These are phyloP conservation scores for Dendrolimus punctatus DNA, from an alignment of 1,140 invertebrate genomes.

Conservation along the genomic window DNA sequence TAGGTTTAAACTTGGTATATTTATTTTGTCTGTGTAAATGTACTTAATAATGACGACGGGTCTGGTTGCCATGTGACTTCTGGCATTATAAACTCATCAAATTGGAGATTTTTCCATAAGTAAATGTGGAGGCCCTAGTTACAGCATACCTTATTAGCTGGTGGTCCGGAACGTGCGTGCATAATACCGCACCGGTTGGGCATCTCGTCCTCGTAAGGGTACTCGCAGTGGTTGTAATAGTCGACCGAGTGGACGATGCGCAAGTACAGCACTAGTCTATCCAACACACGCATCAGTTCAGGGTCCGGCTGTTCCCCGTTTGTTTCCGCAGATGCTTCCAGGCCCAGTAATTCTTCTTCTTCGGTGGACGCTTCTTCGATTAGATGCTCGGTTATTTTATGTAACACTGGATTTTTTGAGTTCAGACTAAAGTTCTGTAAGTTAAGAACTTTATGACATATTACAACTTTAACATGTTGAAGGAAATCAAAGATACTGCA, in stretches of 20 bases:
- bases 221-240: conserved; percentile 99
- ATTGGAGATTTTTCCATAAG: too few species aligned
- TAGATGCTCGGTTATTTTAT: conserved; percentile 98
- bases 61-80: too few species aligned
- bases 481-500: too few species aligned
- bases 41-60: too few species aligned
- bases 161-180: conserved; percentile 92
- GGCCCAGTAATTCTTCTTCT: conserved; percentile 95
- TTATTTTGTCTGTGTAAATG: too few species aligned
- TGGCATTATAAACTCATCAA: too few species aligned
- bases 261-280: conserved; percentile 91
- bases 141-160: conserved; percentile 79
- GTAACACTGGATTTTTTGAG: conserved; percentile 95
- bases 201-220: conserved; percentile 99
- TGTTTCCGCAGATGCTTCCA: conserved; percentile 73
- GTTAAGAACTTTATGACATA: conserved; percentile 3
- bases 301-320: conserved; percentile 71
- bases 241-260: conserved; percentile 98
- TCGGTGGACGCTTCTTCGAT: conserved; percentile 99
- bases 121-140: too few species aligned
- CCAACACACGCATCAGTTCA: conserved; percentile 76
- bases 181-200: conserved; percentile 99
- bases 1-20: too few species aligned
- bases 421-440: conserved; percentile 81
- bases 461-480: not conserved